Conservation (phyloP, 2,888 invertebrate species). For the Agrotis segetum region DNA sequence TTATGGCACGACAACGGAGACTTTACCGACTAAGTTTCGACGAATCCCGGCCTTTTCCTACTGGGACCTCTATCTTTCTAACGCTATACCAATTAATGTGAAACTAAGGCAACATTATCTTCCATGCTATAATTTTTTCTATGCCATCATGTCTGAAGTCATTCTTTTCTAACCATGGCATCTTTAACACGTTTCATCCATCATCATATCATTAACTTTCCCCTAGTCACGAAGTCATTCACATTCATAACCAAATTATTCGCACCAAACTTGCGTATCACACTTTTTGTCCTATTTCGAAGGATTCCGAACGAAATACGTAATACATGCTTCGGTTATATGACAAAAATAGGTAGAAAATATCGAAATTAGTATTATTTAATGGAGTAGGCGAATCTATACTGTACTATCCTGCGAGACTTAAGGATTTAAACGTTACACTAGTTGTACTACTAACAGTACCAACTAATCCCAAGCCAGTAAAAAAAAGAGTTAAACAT, state of each 20-base stretch:
- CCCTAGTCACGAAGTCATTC: neutral
- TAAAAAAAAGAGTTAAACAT: conserved; percentile 30
- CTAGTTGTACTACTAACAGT: neutral
- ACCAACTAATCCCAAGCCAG: neutral
- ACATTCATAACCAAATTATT: neutral
- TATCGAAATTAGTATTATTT: too few relatives aligned
- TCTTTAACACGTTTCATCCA: neutral
- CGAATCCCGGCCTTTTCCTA: too few relatives aligned
- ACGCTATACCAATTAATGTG: too few relatives aligned
- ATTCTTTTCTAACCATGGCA: neutral
- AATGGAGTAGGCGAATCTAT: too few relatives aligned
- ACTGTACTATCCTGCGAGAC: too few relatives aligned
- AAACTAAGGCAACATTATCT: neutral
- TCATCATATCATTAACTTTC: neutral
- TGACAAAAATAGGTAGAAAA: too few relatives aligned
- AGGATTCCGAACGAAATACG: too few relatives aligned
- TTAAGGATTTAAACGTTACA: neutral
- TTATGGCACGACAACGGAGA: neutral
- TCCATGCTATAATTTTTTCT: neutral
- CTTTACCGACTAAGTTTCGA: neutral
- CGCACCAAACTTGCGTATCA: too few relatives aligned
- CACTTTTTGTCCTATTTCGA: too few relatives aligned
- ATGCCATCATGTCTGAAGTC: neutral
- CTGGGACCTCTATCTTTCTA: too few relatives aligned
- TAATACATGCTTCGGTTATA: too few relatives aligned